These are phyloP conservation scores for Synanthedon vespiformis DNA, from an alignment of 2,888 invertebrate genomes.

Conservation along the genomic window DNA sequence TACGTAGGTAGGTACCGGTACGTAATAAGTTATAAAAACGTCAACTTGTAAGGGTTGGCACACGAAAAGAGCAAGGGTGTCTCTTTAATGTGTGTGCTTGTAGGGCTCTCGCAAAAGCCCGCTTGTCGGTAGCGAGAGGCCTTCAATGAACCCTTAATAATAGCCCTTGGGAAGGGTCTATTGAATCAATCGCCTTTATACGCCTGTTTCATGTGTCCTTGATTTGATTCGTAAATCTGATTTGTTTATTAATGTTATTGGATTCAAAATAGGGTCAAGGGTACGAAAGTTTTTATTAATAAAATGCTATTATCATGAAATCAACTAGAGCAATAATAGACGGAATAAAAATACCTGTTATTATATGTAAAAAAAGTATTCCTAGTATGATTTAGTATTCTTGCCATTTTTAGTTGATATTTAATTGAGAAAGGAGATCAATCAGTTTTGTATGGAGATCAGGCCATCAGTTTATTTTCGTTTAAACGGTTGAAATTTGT, in stretches of 20 bases:
- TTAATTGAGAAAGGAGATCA: too few relatives aligned
- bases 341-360: too few relatives aligned
- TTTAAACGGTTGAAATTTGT: too few relatives aligned
- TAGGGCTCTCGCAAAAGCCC: slow-evolving; percentile 38
- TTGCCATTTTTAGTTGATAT: too few relatives aligned
- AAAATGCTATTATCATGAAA: too few relatives aligned
- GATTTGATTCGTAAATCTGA: slow-evolving; percentile 52
- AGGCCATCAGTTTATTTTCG: too few relatives aligned
- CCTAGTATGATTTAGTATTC: too few relatives aligned
- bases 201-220: slow-evolving; percentile 59
- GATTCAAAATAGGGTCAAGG: slow-evolving; percentile 11
- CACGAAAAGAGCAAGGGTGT: slow-evolving; percentile 63
- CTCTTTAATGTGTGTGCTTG: slow-evolving; percentile 32
- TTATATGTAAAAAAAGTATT: too few relatives aligned
- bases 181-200: slow-evolving; percentile 47
- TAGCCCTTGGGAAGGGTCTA: slow-evolving; percentile 41
- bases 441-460: too few relatives aligned
- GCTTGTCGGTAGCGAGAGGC: slow-evolving; percentile 25
- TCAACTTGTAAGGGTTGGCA: slow-evolving; percentile 35
- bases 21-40: slow-evolving; percentile 36
- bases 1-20: slow-evolving; percentile 15
- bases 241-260: slow-evolving; percentile 54
- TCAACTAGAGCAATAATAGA: too few relatives aligned
- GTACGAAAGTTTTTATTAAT: too few relatives aligned
- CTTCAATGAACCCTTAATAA: slow-evolving; percentile 64